phyloP scores from a whole-genome alignment of 2,113 vertebrate genomes.

The Gila orcuttii region DNA sequence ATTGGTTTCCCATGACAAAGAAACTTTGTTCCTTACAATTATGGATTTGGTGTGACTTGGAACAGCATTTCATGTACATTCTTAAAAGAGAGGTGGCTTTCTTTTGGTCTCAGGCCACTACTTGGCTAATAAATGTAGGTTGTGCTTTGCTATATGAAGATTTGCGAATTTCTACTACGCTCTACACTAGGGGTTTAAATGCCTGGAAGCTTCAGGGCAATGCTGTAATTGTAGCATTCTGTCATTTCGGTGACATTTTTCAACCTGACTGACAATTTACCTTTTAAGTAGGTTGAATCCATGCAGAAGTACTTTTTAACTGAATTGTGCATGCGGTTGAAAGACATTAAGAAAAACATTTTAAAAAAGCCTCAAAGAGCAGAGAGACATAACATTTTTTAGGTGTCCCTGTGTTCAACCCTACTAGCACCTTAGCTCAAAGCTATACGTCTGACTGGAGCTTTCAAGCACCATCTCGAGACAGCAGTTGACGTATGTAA shows the following conservation, averaged over 20 bases:
- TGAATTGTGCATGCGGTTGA: background rate
- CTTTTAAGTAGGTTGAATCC: conserved; percentile 10
- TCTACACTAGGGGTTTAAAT: conserved; percentile 17
- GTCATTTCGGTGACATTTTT: conserved; percentile 3
- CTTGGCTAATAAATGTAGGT: conserved; percentile 38
- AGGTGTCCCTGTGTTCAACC: conserved; percentile 14
- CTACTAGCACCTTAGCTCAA: background rate
- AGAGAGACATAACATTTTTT: background rate
- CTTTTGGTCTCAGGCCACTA: conserved; percentile 45
- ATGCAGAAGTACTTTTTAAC: background rate
- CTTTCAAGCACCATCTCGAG: conserved; percentile 34
- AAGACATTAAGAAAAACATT: background rate
- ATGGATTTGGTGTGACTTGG: conserved; percentile 46
- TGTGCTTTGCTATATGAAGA: conserved; percentile 13
- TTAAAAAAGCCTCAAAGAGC: background rate
- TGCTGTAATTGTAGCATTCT: conserved; percentile 2
- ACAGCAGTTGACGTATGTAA: background rate
- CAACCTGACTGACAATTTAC: background rate
- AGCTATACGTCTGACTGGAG: conserved; percentile 9
- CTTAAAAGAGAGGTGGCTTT: conserved; percentile 38
- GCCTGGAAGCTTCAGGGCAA: conserved; percentile 3
- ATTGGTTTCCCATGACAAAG: conserved; percentile 61
- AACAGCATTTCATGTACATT: conserved; percentile 50
- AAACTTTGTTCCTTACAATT: conserved; percentile 62
- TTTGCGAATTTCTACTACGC: background rate